Conservation (phyloP, 2,797 vertebrate species). For the Potorous gilbertii region DNA sequence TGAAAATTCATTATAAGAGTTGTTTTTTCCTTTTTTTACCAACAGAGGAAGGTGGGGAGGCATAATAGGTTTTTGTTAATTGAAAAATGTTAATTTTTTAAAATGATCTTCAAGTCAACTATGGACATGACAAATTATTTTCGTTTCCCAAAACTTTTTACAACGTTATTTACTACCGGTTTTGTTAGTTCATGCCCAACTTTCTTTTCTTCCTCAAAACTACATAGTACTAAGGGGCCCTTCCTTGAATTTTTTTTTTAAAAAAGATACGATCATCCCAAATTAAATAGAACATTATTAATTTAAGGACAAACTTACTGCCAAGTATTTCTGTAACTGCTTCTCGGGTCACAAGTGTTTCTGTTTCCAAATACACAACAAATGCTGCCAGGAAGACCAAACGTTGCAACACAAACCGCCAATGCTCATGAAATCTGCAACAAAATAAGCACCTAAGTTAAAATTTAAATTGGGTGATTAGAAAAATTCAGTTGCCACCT, state of each 20-base stretch:
- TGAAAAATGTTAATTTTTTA: not conserved
- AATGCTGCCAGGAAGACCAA: slow-evolving; percentile 94
- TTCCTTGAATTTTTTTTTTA: slow-evolving; percentile 10
- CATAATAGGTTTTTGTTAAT: not conserved
- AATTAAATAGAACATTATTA: not conserved
- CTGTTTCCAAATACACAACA: slow-evolving; percentile 95
- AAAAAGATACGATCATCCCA: slow-evolving; percentile 15
- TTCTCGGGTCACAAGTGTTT: slow-evolving; percentile 93
- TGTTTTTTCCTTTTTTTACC: not conserved
- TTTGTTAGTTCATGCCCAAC: slow-evolving; percentile 31
- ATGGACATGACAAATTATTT: slow-evolving; percentile 1
- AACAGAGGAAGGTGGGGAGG: not conserved
- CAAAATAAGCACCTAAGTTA: not conserved
- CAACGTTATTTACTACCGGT: not conserved
- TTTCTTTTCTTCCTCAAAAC: slow-evolving; percentile 51
- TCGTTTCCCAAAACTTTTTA: not conserved
- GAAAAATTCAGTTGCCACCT: not conserved
- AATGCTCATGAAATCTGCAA: slow-evolving; percentile 97
- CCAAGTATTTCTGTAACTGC: slow-evolving; percentile 94
- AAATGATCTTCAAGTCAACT: slow-evolving; percentile 12
- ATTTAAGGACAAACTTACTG: slow-evolving; percentile 87
- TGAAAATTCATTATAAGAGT: not conserved
- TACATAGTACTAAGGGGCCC: not conserved
- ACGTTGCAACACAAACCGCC: slow-evolving; percentile 97
- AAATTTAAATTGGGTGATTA: not conserved